These are phyloP conservation scores for Coreius guichenoti DNA, from an alignment of 2,797 vertebrate species.

Conservation along the genomic window DNA sequence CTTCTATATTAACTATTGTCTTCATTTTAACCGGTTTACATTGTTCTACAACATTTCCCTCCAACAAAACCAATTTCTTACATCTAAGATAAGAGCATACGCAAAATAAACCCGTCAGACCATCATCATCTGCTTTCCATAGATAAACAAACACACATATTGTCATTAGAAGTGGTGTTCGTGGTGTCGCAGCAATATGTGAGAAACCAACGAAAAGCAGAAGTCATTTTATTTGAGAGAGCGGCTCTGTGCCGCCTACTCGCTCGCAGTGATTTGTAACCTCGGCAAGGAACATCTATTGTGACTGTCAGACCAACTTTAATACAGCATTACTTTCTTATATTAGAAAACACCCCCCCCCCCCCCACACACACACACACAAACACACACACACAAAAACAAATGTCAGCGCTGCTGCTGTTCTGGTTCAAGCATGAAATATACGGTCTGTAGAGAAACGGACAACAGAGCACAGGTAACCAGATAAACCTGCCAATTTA, in stretches of 20 bases:
- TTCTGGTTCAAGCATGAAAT: neutral
- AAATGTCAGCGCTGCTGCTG: constrained; percentile 4
- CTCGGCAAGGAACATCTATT: constrained; percentile 69
- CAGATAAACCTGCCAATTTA: constrained; percentile 1
- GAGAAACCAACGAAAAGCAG: constrained; percentile 26
- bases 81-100: constrained; percentile 2
- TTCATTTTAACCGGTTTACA: neutral
- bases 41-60: neutral
- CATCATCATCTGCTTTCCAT: constrained; percentile 31
- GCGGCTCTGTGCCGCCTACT: constrained; percentile 65
- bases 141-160: constrained; percentile 49
- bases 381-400: constrained; percentile 4
- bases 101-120: constrained; percentile 22
- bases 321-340: constrained; percentile 70
- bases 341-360: constrained; percentile 64
- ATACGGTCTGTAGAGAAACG: neutral
- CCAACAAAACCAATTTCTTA: neutral
- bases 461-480: neutral
- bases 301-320: constrained; percentile 72
- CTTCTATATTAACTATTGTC: neutral
- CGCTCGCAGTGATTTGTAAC: constrained; percentile 75
- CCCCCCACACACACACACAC: constrained; percentile 4
- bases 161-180: constrained; percentile 39
- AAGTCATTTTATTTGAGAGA: constrained; percentile 69
- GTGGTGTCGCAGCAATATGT: neutral